Conservation (phyloP, 1,140 invertebrate species). For the Cepaea nemoralis region DNA sequence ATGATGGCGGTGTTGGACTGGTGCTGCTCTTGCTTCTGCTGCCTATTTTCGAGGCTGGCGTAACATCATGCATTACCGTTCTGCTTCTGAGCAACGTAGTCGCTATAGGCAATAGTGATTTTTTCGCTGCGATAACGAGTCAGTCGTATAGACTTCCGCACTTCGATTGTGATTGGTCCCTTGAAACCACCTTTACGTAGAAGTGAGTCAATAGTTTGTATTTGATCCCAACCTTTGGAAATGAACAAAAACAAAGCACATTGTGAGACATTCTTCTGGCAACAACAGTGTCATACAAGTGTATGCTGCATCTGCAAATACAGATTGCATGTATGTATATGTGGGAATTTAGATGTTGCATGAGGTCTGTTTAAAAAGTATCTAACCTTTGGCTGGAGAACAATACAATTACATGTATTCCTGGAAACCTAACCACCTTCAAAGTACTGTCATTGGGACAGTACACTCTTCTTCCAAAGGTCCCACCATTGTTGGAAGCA, state of each 20-base stretch:
- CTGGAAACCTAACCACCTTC: too few relatives aligned
- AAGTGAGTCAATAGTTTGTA: conserved; percentile 97
- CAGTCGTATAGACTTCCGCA: conserved; percentile 89
- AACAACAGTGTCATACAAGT: too few relatives aligned
- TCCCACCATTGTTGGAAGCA: too few relatives aligned
- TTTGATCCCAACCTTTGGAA: conserved; percentile 72
- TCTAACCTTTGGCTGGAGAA: too few relatives aligned
- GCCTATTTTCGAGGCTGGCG: conserved; percentile 39
- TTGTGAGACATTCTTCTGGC: too few relatives aligned
- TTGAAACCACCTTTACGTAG: conserved; percentile 97
- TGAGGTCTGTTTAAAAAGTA: too few relatives aligned
- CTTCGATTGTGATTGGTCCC: conserved; percentile 87
- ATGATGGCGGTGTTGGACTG: background rate
- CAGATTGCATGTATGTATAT: too few relatives aligned
- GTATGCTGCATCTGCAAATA: too few relatives aligned
- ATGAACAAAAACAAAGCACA: background rate
- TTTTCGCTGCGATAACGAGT: conserved; percentile 89
- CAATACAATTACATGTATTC: too few relatives aligned
- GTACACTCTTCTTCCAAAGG: too few relatives aligned
- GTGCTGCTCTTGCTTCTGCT: conserved; percentile 32
- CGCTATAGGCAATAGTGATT: conserved; percentile 85
- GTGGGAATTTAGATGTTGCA: too few relatives aligned
- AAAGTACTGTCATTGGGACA: too few relatives aligned
- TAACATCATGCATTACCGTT: conserved; percentile 52
- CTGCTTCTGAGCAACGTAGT: conserved; percentile 75